phyloP scores from a whole-genome alignment of 2,888 invertebrate species.

The Nymphalis c-album region DNA sequence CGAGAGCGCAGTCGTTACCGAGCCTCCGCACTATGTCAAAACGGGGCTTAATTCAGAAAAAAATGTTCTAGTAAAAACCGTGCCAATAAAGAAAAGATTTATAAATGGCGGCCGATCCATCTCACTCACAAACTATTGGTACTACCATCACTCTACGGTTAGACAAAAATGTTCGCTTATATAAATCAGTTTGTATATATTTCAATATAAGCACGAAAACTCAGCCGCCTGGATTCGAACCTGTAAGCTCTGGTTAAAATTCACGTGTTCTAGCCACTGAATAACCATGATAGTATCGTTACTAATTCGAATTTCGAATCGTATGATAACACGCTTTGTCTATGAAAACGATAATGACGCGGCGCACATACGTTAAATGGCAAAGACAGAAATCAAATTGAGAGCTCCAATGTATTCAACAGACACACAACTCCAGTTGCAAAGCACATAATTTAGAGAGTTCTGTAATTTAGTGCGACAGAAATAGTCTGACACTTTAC shows the following conservation, averaged over 20 bases:
- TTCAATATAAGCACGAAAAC: too few species aligned
- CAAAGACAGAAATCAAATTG: conserved; percentile 15
- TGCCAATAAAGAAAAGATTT: neutral
- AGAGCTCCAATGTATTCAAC: conserved; percentile 11
- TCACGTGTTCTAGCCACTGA: too few species aligned
- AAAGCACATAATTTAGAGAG: conserved; percentile 32
- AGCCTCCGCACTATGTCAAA: conserved; percentile 35
- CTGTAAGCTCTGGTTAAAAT: too few species aligned
- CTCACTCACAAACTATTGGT: too few species aligned
- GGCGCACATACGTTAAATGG: neutral
- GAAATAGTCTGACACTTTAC: conserved; percentile 42
- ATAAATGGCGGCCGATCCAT: too few species aligned
- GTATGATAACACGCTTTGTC: neutral
- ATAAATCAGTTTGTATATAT: too few species aligned
- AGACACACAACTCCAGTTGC: conserved; percentile 23
- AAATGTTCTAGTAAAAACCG: conserved; percentile 31
- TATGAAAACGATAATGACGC: neutral
- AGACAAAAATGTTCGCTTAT: neutral
- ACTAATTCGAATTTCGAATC: conserved; percentile 8
- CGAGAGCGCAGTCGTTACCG: conserved; percentile 43
- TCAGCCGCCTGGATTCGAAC: too few species aligned
- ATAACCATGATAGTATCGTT: neutral
- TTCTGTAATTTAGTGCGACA: conserved; percentile 38
- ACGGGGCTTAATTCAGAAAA: conserved; percentile 32
- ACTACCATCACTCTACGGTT: too few species aligned